phyloP scores from a whole-genome alignment of 2,113 vertebrate species.

The Anser cygnoides region DNA sequence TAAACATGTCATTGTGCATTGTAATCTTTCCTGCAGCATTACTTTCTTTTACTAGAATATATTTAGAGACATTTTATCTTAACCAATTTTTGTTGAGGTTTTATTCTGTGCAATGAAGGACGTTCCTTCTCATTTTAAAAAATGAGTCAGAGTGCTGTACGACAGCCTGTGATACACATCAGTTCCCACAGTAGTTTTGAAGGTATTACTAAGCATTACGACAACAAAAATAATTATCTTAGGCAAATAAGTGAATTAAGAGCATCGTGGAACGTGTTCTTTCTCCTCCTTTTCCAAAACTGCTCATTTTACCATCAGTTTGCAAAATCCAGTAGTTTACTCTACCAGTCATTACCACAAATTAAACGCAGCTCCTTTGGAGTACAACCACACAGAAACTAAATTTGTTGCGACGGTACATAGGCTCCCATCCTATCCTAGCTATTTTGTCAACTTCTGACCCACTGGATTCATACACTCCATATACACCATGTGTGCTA shows the following conservation, averaged over 20 bases:
- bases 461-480: background rate
- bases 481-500: fast-evolving
- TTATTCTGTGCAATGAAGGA: background rate
- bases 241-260: background rate
- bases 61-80: background rate
- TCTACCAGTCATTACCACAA: background rate
- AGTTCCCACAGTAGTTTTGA: background rate
- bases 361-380: background rate
- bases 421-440: background rate
- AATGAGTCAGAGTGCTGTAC: background rate
- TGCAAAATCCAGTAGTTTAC: background rate
- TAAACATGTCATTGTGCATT: background rate
- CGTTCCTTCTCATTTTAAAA: background rate
- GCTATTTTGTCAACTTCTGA: background rate
- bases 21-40: background rate
- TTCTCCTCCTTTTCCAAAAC: background rate
- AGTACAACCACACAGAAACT: background rate
- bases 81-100: background rate
- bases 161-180: background rate
- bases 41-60: background rate
- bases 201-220: background rate
- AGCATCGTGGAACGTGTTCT: background rate
- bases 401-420: background rate
- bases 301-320: background rate
- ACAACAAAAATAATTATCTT: background rate